Evolutionary conservation across 2,888 invertebrate species (phyloP).

Genomic region (Dryobota labecula): DNA sequence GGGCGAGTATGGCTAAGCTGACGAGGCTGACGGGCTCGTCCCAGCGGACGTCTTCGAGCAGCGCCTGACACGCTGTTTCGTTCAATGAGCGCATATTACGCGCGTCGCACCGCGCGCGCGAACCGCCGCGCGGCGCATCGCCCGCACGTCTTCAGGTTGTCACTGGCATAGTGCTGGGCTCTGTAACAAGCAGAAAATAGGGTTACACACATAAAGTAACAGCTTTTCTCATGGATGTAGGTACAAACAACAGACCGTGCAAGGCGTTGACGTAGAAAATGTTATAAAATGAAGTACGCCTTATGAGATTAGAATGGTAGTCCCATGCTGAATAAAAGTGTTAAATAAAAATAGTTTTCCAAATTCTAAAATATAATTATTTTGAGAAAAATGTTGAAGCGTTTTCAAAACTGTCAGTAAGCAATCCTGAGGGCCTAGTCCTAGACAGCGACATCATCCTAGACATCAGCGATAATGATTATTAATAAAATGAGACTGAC

Average conservation of each 20-base stretch:
- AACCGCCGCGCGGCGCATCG: constrained; percentile 79
- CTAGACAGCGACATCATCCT: neutral
- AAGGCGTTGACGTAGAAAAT: too few relatives aligned
- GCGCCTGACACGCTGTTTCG: constrained; percentile 95
- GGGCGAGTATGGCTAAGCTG: constrained; percentile 94
- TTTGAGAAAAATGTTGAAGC: neutral
- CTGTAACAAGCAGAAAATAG: constrained; percentile 58
- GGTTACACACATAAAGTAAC: neutral
- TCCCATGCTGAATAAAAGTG: neutral
- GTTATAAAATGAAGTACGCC: neutral
- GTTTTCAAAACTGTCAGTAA: neutral
- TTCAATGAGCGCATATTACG: constrained; percentile 94
- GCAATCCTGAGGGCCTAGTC: neutral
- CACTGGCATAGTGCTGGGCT: constrained; percentile 63
- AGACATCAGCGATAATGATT: neutral
- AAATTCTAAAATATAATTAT: neutral
- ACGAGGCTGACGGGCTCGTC: constrained; percentile 94
- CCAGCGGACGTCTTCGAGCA: constrained; percentile 95
- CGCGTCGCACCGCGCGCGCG: constrained; percentile 79
- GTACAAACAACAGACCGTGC: neutral
- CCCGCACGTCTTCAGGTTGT: constrained; percentile 70
- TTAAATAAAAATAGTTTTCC: neutral
- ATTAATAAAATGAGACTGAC: neutral
- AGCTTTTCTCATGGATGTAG: neutral
- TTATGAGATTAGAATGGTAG: neutral